Base-by-base conservation (phyloP, 2,888 invertebrate species). In the Platynereis dumerilii region DNA sequence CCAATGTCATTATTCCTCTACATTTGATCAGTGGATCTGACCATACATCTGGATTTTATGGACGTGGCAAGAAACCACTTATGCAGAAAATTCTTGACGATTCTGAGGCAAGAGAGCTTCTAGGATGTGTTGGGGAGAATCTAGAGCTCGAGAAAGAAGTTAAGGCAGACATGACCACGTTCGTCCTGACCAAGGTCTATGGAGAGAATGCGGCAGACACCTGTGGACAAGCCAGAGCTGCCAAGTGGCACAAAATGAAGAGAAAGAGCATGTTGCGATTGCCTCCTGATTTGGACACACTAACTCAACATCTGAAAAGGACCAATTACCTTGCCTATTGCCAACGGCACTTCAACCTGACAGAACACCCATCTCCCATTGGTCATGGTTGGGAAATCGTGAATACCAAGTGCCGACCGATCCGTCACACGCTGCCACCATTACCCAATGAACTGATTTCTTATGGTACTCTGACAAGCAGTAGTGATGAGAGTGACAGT, bases 171-270 rank as follows among this genome's bases (percentile, higher is more conserved):
- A 56, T 56, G 57, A 56, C 10, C 10, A 28, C 24, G 20, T 56
- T 56, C 27, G 57, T 56, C 57, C 57, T 56, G 15, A 26, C 57
- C 17, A 56, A 56, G 28, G 28, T 56, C 28, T 56, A 56, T 29
- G 57, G 15, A 26, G 57, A 56, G 57, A 27, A 20, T 56, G 57
- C 22, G n/a, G n/a, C n/a, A n/a, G n/a, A n/a, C n/a, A n/a, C n/a
- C n/a, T n/a, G n/a, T n/a, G n/a, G n/a, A n/a, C 57, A 27, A 28
- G 57, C 57, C 57, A 56, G 57, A 56, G 57, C 57, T 56, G 17
- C 22, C 20, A 56, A 56, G 57, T 56, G 57, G 57, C 57, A 56
- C 20, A 56, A 56, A 29, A 10, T 56, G 7, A 56, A 56, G 28
- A 56, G 27, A 28, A 56, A 56, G 57, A 56, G 57, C 27, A 56